Conservation (phyloP, 2,797 vertebrate genomes). For the Miichthys miiuy region DNA sequence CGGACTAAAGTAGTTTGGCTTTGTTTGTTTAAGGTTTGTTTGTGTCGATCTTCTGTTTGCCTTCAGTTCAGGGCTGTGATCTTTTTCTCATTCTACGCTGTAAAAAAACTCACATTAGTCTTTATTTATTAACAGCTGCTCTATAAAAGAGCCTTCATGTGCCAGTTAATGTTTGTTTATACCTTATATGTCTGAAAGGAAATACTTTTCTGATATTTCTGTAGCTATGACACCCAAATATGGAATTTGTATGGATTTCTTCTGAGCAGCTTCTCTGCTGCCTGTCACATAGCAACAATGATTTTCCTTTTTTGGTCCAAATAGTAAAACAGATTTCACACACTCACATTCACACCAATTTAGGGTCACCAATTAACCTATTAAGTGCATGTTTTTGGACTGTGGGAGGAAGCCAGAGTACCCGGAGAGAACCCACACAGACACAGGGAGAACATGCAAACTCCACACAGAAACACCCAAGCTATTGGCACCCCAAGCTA, state of each 20-base stretch:
- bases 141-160: background rate
- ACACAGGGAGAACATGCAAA: no score
- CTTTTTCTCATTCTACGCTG: conserved; percentile 18
- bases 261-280: background rate
- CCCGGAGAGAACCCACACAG: no score
- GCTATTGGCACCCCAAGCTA: no score
- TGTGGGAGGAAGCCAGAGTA: no score
- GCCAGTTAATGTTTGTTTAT: background rate
- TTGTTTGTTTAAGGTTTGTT: conserved; percentile 64
- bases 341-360: no score
- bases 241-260: no score
- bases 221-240: background rate
- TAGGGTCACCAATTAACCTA: no score
- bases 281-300: no score
- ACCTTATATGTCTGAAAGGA: background rate
- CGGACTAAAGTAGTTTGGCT: background rate
- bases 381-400: no score
- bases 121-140: background rate
- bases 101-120: conserved; percentile 5
- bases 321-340: no score
- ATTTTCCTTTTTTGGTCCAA: no score
- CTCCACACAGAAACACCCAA: no score
- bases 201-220: background rate
- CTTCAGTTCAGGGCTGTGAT: conserved; percentile 66
- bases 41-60: conserved; percentile 64